These are phyloP conservation scores for Tethea ocularis DNA, from an alignment of 2,888 invertebrate species.

Conservation along the genomic window DNA sequence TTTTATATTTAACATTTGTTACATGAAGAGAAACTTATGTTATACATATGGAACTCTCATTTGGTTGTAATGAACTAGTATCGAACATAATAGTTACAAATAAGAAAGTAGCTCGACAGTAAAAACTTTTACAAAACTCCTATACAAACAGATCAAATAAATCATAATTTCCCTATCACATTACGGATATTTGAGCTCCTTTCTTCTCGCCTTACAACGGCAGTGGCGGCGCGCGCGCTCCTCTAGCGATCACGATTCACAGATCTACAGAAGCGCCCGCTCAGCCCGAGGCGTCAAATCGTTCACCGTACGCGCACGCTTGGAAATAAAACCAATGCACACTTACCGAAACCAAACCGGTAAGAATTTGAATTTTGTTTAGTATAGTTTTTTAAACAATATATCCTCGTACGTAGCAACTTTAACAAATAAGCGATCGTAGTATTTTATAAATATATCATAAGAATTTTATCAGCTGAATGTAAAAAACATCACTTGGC, in stretches of 20 bases:
- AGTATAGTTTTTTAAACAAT: neutral
- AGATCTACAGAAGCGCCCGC: constrained; percentile 56
- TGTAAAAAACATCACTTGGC: neutral
- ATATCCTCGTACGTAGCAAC: neutral
- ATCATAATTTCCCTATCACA: constrained; percentile 43
- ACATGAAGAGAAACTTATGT: neutral
- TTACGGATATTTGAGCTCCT: constrained; percentile 27
- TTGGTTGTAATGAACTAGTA: neutral
- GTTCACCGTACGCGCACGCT: constrained; percentile 53
- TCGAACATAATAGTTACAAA: neutral
- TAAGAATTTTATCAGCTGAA: no score
- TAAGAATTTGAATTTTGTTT: neutral
- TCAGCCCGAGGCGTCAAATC: constrained; percentile 56
- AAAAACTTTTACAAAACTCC: constrained; percentile 12
- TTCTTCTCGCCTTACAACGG: constrained; percentile 25
- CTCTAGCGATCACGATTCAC: constrained; percentile 58
- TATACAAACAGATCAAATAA: constrained; percentile 16
- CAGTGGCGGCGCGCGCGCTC: constrained; percentile 37
- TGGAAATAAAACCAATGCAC: constrained; percentile 23
- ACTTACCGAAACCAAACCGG: constrained; percentile 15
- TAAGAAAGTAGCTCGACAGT: constrained; percentile 9
- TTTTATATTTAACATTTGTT: neutral
- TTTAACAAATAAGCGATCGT: neutral
- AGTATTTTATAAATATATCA: no score
- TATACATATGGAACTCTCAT: neutral